Percentiles rank a stretch among this genome's conserved stretches.
Conservation (phyloP, 2,797 vertebrate genomes). For the Xenentodon cancila region DNA sequence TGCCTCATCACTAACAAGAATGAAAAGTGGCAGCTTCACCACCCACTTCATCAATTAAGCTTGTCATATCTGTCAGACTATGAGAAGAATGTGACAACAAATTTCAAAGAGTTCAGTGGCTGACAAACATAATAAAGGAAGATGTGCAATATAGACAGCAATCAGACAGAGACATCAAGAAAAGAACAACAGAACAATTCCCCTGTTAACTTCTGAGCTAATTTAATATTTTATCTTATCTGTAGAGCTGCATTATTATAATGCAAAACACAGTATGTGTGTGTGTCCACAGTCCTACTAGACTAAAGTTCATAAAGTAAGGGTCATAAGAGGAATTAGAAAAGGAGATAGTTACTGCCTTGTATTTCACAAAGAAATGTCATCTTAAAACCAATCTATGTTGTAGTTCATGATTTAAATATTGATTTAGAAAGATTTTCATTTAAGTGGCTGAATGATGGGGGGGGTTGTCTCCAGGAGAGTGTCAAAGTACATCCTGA, state of each 20-base stretch:
- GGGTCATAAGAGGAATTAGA: no score
- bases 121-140: slow-evolving; percentile 25
- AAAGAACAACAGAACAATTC: slow-evolving; percentile 6
- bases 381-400: no score
- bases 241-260: not conserved
- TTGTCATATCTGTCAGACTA: slow-evolving; percentile 14
- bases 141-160: slow-evolving; percentile 10
- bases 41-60: slow-evolving; percentile 29
- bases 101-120: slow-evolving; percentile 24
- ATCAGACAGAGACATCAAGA: slow-evolving; percentile 16
- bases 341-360: no score
- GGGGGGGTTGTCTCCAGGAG: no score
- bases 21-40: slow-evolving; percentile 18
- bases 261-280: no score
- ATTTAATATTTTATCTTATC: slow-evolving; percentile 3
- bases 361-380: no score
- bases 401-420: no score
- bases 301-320: no score
- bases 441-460: no score
- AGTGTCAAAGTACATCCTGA: no score
- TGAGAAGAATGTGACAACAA: slow-evolving; percentile 16
- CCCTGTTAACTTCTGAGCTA: slow-evolving; percentile 1
- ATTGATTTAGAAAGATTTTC: no score
- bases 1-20: slow-evolving; percentile 16
- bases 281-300: no score